Percentiles rank a stretch among this genome's conserved stretches.
Evolutionary conservation across 2,113 vertebrate genomes (phyloP).

Genomic region (Hyperopisus bebe): DNA sequence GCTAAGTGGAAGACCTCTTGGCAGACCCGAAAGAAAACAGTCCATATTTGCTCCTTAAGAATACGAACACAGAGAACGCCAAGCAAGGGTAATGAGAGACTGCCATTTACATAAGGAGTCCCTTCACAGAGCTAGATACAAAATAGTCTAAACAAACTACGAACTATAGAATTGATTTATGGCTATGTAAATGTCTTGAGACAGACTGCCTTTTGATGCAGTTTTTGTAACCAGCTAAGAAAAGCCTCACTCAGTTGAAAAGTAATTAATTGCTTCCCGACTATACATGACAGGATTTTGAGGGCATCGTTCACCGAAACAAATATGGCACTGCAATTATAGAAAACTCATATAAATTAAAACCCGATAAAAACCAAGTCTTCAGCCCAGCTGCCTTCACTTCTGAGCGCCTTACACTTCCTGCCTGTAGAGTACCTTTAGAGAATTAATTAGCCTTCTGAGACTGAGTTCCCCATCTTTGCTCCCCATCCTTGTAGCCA

Average conservation of each 20-base stretch:
- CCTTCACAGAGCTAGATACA: neutral
- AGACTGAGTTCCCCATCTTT: conserved; percentile 51
- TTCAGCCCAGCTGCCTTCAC: conserved; percentile 56
- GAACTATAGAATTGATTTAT: conserved; percentile 8
- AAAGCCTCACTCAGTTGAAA: conserved; percentile 9
- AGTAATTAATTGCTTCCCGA: conserved; percentile 12
- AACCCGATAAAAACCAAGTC: conserved; percentile 20
- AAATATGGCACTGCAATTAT: conserved; percentile 57
- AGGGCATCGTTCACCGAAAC: conserved; percentile 35
- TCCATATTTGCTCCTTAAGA: neutral
- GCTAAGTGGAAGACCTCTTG: conserved; percentile 1
- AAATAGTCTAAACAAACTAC: neutral
- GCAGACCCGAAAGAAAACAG: neutral
- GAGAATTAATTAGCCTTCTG: conserved; percentile 57
- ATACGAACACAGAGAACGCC: neutral
- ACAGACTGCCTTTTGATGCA: neutral
- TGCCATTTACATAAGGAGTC: conserved; percentile 10
- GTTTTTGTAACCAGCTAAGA: neutral
- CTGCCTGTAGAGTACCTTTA: conserved; percentile 58
- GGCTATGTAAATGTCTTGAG: conserved; percentile 10
- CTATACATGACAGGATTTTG: neutral
- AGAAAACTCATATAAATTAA: conserved; percentile 38
- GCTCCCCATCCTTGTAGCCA: conserved; percentile 39
- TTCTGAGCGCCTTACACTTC: conserved; percentile 52
- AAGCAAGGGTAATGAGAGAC: neutral